Base-by-base conservation (phyloP, 1,140 invertebrate genomes). In the Halesus radiatus region DNA sequence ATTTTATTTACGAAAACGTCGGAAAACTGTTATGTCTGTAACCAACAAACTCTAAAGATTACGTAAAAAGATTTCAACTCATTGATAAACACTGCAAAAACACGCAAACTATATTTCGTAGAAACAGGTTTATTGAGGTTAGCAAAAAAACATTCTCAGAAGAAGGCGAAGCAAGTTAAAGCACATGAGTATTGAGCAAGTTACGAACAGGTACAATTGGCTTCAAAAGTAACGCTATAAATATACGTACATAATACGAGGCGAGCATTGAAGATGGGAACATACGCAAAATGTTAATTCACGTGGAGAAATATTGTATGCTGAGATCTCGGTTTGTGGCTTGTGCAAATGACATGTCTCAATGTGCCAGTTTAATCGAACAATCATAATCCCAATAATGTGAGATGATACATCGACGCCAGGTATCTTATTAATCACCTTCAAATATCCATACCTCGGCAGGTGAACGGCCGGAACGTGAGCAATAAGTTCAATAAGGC, bases 381-480 rank as follows among this genome's bases (percentile, higher is more conserved):
- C 68, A 53, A 52, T 58, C 72, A 29, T 45, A 45, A 45, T 56
- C 58, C 26, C 72, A 18, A 58, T 58, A 58, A 29, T 72, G 45
- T 37, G 20, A 18, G 45, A 52, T 29, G 52, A 75, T 75, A 75
- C 72, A n/a, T 75, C 20, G 15, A 53, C 23, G 32, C 70, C 52
- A 22, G 45, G 22, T 6, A 58, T 56, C 37, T 45, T 45, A 45
- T 56, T 75, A 37, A 58, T 75, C 72, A 75, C 53, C 53, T 32
- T 75, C 72, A 56, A 75, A 32, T 32, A 75, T 29, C 37, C 29
- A 75, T 56, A 72, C 68, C 8, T 75, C 6, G 7, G n/a, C 53
- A 75, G 72, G 72, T 75, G 52, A 75, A 75, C 53, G 72, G 23
- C 72, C 72, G 52, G 0, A 5, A 29, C 22, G 3, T 66, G 62